These are phyloP conservation scores for Hydrochoerus hydrochaeris DNA, from an alignment of 2,113 vertebrate species.

Conservation along the genomic window DNA sequence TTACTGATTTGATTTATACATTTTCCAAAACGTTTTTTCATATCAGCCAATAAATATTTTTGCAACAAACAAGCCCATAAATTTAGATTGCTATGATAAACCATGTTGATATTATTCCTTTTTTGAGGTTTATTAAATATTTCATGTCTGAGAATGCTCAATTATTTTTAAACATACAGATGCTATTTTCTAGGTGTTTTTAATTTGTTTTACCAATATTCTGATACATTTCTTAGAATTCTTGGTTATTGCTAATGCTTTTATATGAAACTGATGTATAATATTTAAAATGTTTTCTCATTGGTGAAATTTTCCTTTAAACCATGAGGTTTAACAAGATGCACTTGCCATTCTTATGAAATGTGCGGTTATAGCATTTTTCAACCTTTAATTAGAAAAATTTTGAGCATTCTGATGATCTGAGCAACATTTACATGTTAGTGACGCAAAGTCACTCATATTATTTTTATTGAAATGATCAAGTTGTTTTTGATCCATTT, in stretches of 20 bases:
- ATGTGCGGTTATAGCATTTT: not conserved
- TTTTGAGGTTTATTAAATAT: constrained; percentile 73
- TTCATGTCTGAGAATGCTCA: constrained; percentile 67
- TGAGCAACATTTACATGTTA: not conserved
- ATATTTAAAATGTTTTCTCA: constrained; percentile 30
- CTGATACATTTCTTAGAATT: constrained; percentile 36
- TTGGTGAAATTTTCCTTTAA: constrained; percentile 10
- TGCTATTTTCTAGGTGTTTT: constrained; percentile 61
- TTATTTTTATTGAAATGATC: constrained; percentile 21
- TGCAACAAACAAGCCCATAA: constrained; percentile 71
- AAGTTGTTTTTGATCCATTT: not conserved
- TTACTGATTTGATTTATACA: constrained; percentile 74
- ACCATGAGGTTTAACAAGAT: constrained; percentile 31
- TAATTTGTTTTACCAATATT: constrained; percentile 50
- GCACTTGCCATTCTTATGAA: constrained; percentile 21
- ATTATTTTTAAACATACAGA: constrained; percentile 58
- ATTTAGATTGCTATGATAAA: constrained; percentile 54
- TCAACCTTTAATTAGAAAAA: constrained; percentile 32
- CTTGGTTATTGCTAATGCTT: constrained; percentile 36
- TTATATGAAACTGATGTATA: constrained; percentile 17
- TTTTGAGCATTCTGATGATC: not conserved
- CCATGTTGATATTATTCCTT: constrained; percentile 46
- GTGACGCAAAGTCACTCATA: not conserved
- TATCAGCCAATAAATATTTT: constrained; percentile 73
- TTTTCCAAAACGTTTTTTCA: constrained; percentile 73